Conservation (phyloP, 2,888 invertebrate genomes). For the Drosophila austrosaltans region DNA sequence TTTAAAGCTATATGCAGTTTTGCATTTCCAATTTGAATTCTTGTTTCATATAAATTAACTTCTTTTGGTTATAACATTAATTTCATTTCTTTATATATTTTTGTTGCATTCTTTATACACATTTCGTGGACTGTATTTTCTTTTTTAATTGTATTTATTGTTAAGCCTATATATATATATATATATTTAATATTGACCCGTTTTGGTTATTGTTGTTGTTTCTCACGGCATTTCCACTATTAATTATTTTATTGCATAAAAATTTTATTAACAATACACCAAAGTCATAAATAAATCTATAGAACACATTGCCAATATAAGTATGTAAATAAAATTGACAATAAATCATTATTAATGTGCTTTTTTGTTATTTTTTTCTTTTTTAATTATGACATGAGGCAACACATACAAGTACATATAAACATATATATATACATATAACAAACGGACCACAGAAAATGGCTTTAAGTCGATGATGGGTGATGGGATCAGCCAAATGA, state of each 20-base stretch:
- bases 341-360: slow-evolving; percentile 62
- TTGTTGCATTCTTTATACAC: neutral
- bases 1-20: too few relatives aligned
- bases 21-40: too few relatives aligned
- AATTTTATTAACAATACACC: slow-evolving; percentile 52
- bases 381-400: slow-evolving; percentile 37
- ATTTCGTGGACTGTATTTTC: slow-evolving; percentile 19
- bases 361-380: slow-evolving; percentile 47
- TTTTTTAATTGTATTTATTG: slow-evolving; percentile 25
- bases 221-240: slow-evolving; percentile 39
- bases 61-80: too few relatives aligned
- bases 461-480: slow-evolving; percentile 53
- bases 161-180: slow-evolving; percentile 50
- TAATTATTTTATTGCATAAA: slow-evolving; percentile 56
- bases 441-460: slow-evolving; percentile 44
- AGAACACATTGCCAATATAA: slow-evolving; percentile 28
- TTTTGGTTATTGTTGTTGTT: slow-evolving; percentile 7
- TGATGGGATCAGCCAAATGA: slow-evolving; percentile 53
- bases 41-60: too few relatives aligned
- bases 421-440: neutral
- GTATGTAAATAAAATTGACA: slow-evolving; percentile 40
- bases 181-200: slow-evolving; percentile 40
- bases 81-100: neutral
- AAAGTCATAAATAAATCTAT: slow-evolving; percentile 67
- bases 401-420: neutral